Conservation (phyloP, 2,797 vertebrate genomes). For the Xenopus petersii region DNA sequence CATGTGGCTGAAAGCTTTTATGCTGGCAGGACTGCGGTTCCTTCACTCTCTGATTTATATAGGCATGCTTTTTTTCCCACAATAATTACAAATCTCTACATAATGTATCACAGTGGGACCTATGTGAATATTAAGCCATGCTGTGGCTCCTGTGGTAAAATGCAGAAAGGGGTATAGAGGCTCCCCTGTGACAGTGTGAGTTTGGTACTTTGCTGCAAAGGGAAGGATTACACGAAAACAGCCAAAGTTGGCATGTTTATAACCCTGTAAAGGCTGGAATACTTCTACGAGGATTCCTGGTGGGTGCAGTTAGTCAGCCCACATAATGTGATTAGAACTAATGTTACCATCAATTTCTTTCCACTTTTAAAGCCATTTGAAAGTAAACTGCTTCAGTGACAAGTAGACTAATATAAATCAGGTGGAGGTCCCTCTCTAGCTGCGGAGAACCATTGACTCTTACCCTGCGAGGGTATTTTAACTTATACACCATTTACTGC, state of each 20-base stretch:
- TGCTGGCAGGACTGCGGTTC: no score
- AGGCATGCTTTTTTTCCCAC: background rate
- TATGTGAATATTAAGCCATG: slow-evolving; percentile 26
- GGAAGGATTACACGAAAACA: no score
- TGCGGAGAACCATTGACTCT: no score
- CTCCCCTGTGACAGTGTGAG: slow-evolving; percentile 30
- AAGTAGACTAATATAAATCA: no score
- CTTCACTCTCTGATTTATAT: no score
- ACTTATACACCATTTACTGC: no score
- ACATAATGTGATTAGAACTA: background rate
- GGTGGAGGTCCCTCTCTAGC: no score
- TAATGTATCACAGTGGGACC: background rate
- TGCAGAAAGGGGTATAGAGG: slow-evolving; percentile 59
- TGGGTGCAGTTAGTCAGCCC: background rate
- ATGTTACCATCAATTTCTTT: background rate
- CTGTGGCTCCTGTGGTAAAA: slow-evolving; percentile 50
- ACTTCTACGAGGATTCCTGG: background rate
- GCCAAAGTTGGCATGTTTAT: background rate
- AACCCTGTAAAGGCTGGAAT: background rate
- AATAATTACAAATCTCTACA: background rate
- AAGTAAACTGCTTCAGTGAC: no score
- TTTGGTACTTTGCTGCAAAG: background rate
- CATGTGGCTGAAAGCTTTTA: no score
- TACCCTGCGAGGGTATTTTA: no score
- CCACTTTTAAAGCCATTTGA: background rate